Conservation (phyloP, 2,113 vertebrate genomes). For the Macrotus californicus region DNA sequence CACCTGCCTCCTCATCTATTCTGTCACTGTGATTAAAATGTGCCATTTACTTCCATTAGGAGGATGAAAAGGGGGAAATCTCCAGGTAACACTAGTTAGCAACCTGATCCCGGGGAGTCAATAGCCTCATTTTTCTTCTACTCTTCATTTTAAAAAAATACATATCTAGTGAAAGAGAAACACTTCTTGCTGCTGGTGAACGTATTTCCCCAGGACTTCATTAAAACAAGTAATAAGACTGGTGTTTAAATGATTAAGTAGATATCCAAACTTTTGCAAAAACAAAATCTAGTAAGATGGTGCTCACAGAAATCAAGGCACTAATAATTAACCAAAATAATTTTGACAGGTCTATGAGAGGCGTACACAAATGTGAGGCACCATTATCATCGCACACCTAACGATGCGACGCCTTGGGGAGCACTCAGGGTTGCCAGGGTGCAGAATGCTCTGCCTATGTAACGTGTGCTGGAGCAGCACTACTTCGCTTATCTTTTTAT, state of each 20-base stretch:
- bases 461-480: not conserved
- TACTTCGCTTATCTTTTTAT: not conserved
- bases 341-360: not conserved
- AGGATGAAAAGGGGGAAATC: not conserved
- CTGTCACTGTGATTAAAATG: not conserved
- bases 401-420: not conserved
- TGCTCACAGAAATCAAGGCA: not conserved
- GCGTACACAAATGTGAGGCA: not conserved
- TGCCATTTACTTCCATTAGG: not conserved
- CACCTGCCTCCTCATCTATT: not conserved
- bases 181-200: not conserved
- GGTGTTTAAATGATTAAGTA: conserved; percentile 34
- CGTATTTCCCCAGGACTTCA: not conserved
- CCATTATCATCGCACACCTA: not conserved
- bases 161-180: conserved; percentile 4
- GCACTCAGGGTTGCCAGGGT: not conserved
- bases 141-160: conserved; percentile 25
- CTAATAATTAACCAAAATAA: conserved; percentile 13
- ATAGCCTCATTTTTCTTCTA: conserved; percentile 25
- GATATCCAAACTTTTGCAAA: not conserved
- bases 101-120: not conserved
- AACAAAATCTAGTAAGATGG: conserved; percentile 37
- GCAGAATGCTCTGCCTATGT: not conserved
- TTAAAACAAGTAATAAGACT: conserved; percentile 18
- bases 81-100: not conserved